phyloP scores from a whole-genome alignment of 2,113 vertebrate genomes.

The Clarias macrocephalus region DNA sequence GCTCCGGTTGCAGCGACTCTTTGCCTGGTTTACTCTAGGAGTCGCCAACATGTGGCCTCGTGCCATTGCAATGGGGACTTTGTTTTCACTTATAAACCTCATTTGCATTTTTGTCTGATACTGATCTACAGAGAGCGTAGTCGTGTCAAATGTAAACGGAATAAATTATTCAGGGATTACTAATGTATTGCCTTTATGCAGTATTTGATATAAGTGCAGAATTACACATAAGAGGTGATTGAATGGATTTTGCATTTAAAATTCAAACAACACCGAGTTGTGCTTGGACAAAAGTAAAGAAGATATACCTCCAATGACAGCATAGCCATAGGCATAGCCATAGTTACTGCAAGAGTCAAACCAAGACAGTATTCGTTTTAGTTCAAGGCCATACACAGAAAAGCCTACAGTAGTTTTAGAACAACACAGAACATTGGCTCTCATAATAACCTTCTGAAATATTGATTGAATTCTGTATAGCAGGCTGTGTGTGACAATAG shows the following conservation, averaged over 20 bases:
- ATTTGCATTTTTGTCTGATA: conserved; percentile 34
- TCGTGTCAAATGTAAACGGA: conserved; percentile 2
- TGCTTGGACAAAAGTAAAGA: neutral
- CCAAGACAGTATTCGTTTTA: neutral
- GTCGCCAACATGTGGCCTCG: conserved; percentile 24
- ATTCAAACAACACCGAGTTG: neutral
- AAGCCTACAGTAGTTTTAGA: conserved; percentile 1
- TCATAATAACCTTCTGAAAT: conserved; percentile 60
- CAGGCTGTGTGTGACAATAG: conserved; percentile 55
- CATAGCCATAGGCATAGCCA: neutral
- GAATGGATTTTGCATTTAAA: conserved; percentile 14
- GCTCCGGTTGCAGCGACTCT: conserved; percentile 69
- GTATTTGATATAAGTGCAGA: neutral
- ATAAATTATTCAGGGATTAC: conserved; percentile 28
- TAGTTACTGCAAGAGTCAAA: neutral
- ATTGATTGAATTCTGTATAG: conserved; percentile 63
- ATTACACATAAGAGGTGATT: neutral
- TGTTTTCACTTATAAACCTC: conserved; percentile 44
- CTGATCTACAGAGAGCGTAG: conserved; percentile 1
- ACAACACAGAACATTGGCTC: neutral
- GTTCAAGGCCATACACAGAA: neutral
- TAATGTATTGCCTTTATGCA: neutral
- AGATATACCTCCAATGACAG: neutral
- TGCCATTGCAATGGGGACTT: conserved; percentile 9
- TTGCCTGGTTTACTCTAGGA: neutral